Evolutionary conservation across 2,888 invertebrate species (phyloP).

Genomic region (Holacanthella duospinosa): DNA sequence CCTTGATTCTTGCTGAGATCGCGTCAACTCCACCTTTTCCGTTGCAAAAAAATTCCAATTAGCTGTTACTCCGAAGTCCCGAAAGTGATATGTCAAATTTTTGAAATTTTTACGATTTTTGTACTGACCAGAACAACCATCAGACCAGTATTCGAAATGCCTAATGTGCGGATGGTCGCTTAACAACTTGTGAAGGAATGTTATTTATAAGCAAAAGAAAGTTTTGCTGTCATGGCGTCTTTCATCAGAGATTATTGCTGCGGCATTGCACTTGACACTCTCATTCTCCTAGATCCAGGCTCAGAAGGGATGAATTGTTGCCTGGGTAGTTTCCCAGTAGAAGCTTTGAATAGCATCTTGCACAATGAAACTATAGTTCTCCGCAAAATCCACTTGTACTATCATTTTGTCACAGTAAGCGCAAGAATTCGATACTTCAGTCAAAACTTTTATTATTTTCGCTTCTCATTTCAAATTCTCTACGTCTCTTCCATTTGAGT

Average conservation of each 20-base stretch:
- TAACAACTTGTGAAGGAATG: conserved; percentile 10
- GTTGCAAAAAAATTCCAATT: conserved; percentile 11
- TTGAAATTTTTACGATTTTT: conserved; percentile 7
- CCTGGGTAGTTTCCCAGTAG: conserved; percentile 33
- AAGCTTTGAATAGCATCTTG: conserved; percentile 33
- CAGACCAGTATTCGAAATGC: conserved; percentile 5
- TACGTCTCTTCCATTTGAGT: too few species aligned
- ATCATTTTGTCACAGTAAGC: too few species aligned
- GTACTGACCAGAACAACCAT: conserved; percentile 13
- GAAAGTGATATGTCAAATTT: neutral
- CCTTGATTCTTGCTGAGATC: neutral
- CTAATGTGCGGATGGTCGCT: neutral
- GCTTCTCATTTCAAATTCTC: too few species aligned
- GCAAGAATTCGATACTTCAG: too few species aligned
- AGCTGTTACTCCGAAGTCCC: conserved; percentile 1
- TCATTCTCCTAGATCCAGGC: conserved; percentile 8
- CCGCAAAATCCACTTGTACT: conserved; percentile 33
- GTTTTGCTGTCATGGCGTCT: conserved; percentile 21
- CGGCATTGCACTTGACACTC: neutral
- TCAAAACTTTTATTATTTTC: too few species aligned
- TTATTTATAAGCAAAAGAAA: conserved; percentile 21
- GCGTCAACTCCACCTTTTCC: conserved; percentile 6
- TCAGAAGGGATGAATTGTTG: conserved; percentile 33
- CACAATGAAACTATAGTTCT: conserved; percentile 29
- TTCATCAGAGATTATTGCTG: conserved; percentile 22